Percentiles rank a stretch among this genome's conserved stretches.
These are phyloP conservation scores for Ramazzottius varieornatus DNA, from an alignment of 2,888 invertebrate species.

Conservation along the genomic window DNA sequence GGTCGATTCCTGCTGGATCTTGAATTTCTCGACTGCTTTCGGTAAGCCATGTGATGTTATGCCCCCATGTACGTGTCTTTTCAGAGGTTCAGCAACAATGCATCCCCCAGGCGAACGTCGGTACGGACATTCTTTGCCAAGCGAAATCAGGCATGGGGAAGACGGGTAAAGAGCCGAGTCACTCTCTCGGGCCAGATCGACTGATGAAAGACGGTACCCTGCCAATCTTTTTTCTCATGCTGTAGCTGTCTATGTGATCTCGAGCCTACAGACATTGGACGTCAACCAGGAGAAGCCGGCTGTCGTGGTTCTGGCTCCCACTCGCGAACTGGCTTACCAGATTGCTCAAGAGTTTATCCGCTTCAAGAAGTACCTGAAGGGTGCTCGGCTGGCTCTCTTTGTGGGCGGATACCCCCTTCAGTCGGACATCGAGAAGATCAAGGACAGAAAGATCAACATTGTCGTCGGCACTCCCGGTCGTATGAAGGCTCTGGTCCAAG, in stretches of 20 bases:
- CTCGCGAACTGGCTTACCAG: neutral
- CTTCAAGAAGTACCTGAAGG: neutral
- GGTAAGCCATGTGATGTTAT: neutral
- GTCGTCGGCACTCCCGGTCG: neutral
- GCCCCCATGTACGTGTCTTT: neutral
- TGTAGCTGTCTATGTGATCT: neutral
- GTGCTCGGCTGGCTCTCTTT: neutral
- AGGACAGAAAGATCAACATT: neutral
- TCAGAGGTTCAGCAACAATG: neutral
- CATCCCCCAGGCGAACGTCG: neutral
- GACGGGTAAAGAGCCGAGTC: neutral
- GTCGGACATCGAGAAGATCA: neutral
- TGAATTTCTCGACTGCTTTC: neutral
- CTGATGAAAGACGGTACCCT: neutral
- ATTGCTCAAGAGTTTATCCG: neutral
- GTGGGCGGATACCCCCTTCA: neutral
- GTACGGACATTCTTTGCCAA: neutral
- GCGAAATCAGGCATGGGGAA: conserved; percentile 1
- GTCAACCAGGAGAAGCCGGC: neutral
- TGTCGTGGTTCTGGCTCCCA: neutral
- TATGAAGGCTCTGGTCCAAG: neutral
- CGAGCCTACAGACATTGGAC: neutral
- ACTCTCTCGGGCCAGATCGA: neutral
- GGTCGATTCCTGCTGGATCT: neutral
- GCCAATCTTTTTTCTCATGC: too few species aligned